Conservation (phyloP, 2,113 vertebrate species). For the Phasianus colchicus region DNA sequence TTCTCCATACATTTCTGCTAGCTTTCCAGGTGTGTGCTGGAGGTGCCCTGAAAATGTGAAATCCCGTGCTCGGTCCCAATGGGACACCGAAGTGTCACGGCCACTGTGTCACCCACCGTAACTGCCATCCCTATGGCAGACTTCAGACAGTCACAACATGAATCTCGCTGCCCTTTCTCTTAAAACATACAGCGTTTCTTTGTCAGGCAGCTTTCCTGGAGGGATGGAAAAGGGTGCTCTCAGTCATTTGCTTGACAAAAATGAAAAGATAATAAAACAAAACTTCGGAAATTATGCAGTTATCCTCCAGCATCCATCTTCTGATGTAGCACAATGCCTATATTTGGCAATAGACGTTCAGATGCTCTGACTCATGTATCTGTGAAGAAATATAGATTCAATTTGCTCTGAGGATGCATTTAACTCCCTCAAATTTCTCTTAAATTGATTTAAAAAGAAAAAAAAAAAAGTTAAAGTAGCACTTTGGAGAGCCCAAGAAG, state of each 20-base stretch:
- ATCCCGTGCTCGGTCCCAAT: neutral
- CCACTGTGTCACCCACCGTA: fast-evolving
- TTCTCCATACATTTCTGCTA: fast-evolving
- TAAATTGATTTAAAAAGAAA: neutral
- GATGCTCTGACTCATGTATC: conserved; percentile 52
- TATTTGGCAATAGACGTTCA: neutral
- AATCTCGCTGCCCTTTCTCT: fast-evolving
- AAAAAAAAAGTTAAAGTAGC: neutral
- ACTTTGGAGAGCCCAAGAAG: neutral
- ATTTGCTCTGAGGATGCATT: conserved; percentile 33
- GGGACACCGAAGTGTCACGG: too few relatives aligned
- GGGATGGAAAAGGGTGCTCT: neutral
- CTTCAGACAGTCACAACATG: fast-evolving
- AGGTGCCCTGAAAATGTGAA: fast-evolving
- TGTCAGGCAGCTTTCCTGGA: neutral
- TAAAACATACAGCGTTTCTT: fast-evolving
- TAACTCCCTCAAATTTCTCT: conserved; percentile 20
- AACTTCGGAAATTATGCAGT: neutral
- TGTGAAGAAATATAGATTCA: conserved; percentile 44
- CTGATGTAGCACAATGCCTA: neutral
- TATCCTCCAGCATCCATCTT: neutral
- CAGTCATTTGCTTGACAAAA: neutral
- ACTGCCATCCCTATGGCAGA: fast-evolving
- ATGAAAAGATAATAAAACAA: neutral
- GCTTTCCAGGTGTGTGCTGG: fast-evolving